These are phyloP conservation scores for Scyliorhinus canicula DNA, from an alignment of 2,797 vertebrate genomes.

Conservation along the genomic window DNA sequence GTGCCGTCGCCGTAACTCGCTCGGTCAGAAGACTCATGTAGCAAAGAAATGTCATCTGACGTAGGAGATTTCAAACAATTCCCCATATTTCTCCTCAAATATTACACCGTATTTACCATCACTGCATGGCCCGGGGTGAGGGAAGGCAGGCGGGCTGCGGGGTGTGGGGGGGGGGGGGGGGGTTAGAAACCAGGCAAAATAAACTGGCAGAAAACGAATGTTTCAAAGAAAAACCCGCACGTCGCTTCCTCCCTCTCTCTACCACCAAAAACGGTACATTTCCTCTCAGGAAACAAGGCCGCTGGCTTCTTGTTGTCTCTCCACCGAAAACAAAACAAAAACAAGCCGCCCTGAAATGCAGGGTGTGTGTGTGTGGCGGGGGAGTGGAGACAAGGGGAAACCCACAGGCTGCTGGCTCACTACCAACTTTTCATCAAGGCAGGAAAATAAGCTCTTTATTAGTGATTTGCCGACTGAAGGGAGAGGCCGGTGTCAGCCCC, in stretches of 20 bases:
- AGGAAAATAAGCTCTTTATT: not conserved
- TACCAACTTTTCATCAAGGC: not conserved
- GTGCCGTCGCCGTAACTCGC: constrained; percentile 87
- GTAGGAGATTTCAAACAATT: constrained; percentile 95
- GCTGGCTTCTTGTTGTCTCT: not conserved
- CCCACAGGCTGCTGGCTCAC: not conserved
- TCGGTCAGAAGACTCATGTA: constrained; percentile 91
- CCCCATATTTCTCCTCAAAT: constrained; percentile 70
- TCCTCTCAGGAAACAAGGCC: not conserved
- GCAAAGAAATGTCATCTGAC: constrained; percentile 93
- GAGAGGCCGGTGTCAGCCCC: not conserved
- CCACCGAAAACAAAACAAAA: constrained; percentile 8
- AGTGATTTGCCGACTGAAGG: not conserved
- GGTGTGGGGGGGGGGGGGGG: no score
- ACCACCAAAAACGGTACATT: not conserved
- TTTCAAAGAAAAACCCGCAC: not conserved
- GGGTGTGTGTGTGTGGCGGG: not conserved
- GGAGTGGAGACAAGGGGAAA: not conserved
- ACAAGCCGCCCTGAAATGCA: constrained; percentile 10
- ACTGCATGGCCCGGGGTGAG: not conserved
- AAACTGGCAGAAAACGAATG: not conserved
- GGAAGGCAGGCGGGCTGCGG: not conserved
- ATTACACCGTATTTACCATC: constrained; percentile 30
- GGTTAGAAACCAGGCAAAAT: not conserved
- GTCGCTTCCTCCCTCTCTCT: not conserved